phyloP scores from a whole-genome alignment of 2,113 vertebrate genomes.

The Corythornis madagascariensis region DNA sequence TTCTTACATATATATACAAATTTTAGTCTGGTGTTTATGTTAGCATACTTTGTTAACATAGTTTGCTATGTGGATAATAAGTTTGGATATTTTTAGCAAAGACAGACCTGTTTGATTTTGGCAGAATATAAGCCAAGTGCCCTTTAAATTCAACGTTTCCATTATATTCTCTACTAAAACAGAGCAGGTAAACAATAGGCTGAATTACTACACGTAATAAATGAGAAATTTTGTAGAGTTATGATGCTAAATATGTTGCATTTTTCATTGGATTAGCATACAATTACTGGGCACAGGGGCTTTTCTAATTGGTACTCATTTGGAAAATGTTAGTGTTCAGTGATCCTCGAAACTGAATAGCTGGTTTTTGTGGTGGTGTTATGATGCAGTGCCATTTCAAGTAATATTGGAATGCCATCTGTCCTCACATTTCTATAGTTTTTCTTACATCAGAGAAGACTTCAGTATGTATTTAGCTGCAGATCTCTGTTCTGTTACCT shows the following conservation, averaged over 20 bases:
- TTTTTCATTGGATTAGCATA: conserved; percentile 9
- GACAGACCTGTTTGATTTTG: not conserved
- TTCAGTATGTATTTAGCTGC: not conserved
- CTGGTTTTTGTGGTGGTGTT: not conserved
- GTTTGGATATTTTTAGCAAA: not conserved
- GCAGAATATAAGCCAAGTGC: not conserved
- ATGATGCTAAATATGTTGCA: not conserved
- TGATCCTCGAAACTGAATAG: not conserved
- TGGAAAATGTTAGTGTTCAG: not conserved
- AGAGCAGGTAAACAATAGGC: not conserved
- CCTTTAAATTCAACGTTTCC: not conserved
- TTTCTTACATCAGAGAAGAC: not conserved
- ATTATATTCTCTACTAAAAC: not conserved
- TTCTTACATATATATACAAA: not conserved
- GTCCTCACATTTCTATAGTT: not conserved
- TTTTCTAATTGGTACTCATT: conserved; percentile 29
- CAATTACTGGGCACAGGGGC: conserved; percentile 19
- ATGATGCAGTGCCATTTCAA: not conserved
- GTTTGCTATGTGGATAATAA: not conserved
- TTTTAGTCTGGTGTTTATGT: not conserved
- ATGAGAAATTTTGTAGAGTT: not conserved
- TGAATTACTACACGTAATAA: not conserved
- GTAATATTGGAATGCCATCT: not conserved
- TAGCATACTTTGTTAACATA: not conserved
- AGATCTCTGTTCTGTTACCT: not conserved